These are phyloP conservation scores for Philopedon plagiatum DNA, from an alignment of 2,888 invertebrate species.

Conservation along the genomic window DNA sequence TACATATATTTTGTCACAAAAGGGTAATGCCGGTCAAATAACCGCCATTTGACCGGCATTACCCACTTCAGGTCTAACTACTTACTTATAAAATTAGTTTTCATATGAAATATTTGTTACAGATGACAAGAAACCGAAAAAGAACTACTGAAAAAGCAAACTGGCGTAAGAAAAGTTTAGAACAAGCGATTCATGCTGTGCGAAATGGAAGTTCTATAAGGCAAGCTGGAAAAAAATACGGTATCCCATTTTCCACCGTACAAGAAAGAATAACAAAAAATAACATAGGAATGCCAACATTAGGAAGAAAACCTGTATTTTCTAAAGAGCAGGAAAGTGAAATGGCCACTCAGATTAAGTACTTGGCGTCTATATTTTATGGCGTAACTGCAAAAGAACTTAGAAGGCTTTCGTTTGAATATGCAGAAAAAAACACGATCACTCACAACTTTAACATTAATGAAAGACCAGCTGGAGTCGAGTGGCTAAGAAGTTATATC, in stretches of 20 bases:
- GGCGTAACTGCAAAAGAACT: neutral
- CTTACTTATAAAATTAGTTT: neutral
- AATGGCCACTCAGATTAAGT: neutral
- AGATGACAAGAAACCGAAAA: neutral
- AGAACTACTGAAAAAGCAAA: neutral
- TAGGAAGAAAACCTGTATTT: constrained; percentile 20
- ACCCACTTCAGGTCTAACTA: neutral
- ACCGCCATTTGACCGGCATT: neutral
- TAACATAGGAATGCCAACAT: neutral
- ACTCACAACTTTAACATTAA: neutral
- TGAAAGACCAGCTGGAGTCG: neutral
- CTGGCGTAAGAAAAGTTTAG: neutral
- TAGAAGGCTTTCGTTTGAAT: neutral
- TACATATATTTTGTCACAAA: neutral
- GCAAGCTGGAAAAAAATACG: neutral
- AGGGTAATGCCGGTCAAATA: neutral
- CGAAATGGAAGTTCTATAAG: constrained; percentile 8
- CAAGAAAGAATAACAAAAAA: constrained; percentile 9
- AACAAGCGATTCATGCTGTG: neutral
- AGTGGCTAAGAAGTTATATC: neutral
- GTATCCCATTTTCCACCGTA: constrained; percentile 7
- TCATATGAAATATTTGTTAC: too few species aligned
- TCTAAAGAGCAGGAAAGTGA: too few species aligned
- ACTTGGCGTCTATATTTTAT: constrained; percentile 3
- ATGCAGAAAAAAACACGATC: neutral